These are phyloP conservation scores for Sebastes umbrosus DNA, from an alignment of 2,797 vertebrate genomes.

Conservation along the genomic window DNA sequence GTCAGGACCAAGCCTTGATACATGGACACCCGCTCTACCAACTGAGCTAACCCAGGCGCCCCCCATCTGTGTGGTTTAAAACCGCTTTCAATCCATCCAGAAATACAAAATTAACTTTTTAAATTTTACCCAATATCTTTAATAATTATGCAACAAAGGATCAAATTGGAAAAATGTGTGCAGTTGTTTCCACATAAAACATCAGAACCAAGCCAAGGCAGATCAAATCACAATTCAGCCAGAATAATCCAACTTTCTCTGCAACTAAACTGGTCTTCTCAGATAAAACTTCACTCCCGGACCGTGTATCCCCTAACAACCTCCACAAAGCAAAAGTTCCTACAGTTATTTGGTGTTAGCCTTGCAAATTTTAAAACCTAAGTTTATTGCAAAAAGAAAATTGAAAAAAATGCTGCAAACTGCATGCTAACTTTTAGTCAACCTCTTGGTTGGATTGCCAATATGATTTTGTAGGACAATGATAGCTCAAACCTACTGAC, in stretches of 20 bases:
- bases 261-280: neutral
- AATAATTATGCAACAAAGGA: neutral
- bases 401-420: neutral
- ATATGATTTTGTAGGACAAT: too few relatives aligned
- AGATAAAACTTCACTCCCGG: neutral
- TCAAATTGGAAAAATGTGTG: neutral
- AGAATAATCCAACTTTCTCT: neutral
- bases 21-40: too few relatives aligned
- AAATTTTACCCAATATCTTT: neutral
- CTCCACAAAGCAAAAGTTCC: neutral
- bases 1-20: too few relatives aligned
- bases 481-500: neutral
- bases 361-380: neutral
- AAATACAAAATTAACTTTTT: neutral
- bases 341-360: neutral
- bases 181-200: neutral
- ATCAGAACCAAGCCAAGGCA: neutral
- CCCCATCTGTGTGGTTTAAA: neutral
- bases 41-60: too few relatives aligned
- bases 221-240: neutral
- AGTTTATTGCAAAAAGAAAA: neutral
- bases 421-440: neutral
- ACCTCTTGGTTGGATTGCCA: too few relatives aligned
- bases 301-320: neutral
- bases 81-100: neutral